Percentiles rank a stretch among this genome's conserved stretches.
phyloP scores from a whole-genome alignment of 2,113 vertebrate genomes.

The Ahaetulla prasina region DNA sequence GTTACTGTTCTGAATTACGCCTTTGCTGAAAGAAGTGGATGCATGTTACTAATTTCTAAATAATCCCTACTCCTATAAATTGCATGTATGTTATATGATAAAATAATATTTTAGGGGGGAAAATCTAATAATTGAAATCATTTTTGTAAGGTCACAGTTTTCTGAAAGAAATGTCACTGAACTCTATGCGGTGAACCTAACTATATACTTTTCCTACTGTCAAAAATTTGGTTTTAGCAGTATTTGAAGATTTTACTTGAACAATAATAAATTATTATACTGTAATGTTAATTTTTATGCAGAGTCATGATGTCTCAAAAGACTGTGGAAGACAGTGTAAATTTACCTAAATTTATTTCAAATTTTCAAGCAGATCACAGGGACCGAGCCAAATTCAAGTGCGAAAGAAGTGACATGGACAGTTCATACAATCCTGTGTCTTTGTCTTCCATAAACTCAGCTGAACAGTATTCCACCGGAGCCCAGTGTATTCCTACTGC shows the following conservation, averaged over 20 bases:
- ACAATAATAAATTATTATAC: background rate
- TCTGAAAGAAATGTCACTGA: background rate
- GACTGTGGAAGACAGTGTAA: background rate
- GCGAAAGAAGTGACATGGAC: slow-evolving; percentile 75
- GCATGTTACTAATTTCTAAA: background rate
- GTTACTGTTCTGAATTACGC: slow-evolving; percentile 8
- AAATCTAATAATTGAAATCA: slow-evolving; percentile 22
- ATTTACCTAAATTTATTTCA: background rate
- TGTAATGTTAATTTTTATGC: background rate
- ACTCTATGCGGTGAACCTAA: background rate
- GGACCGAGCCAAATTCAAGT: slow-evolving; percentile 79
- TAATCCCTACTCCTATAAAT: background rate
- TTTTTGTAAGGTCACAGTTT: slow-evolving; percentile 24
- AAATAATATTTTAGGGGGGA: background rate
- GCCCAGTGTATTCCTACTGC: slow-evolving; percentile 79
- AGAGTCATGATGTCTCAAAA: background rate
- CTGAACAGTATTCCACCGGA: slow-evolving; percentile 76
- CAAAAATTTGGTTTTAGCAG: background rate
- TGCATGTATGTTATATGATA: slow-evolving; percentile 2
- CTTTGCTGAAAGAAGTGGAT: background rate
- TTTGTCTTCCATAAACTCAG: slow-evolving; percentile 62
- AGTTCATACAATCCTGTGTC: slow-evolving; percentile 74
- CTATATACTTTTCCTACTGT: background rate
- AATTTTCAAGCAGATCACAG: slow-evolving; percentile 69
- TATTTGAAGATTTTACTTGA: background rate